Conservation (phyloP, 2,113 vertebrate species). For the Symphodus melops region DNA sequence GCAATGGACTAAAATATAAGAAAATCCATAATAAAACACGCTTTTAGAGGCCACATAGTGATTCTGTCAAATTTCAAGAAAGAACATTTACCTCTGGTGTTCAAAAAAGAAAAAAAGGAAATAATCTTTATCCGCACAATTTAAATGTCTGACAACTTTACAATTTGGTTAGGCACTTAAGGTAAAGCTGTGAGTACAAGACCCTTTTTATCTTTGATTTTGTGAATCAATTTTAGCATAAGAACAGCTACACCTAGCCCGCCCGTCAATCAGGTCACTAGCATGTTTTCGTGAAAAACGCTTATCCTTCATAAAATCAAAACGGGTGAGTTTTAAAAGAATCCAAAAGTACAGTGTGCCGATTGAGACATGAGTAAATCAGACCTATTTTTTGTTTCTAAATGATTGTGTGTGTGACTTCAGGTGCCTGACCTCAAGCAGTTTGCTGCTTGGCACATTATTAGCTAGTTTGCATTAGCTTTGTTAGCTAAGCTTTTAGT, state of each 20-base stretch:
- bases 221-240: background rate
- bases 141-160: conserved; percentile 51
- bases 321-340: no score
- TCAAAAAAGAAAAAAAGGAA: conserved; percentile 3
- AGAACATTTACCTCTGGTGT: background rate
- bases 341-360: no score
- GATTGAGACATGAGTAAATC: no score
- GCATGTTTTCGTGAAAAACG: no score
- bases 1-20: conserved; percentile 26
- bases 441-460: no score
- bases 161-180: conserved; percentile 83
- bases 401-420: no score
- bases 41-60: conserved; percentile 8
- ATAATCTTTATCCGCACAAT: conserved; percentile 4
- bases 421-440: no score
- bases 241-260: no score
- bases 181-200: conserved; percentile 67
- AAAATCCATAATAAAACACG: conserved; percentile 25
- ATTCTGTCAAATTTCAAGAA: background rate
- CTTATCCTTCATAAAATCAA: no score
- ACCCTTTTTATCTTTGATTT: conserved; percentile 12
- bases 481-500: background rate
- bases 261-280: no score
- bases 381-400: no score
- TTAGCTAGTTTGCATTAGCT: background rate